phyloP scores from a whole-genome alignment of 2,888 invertebrate genomes.

The Latrodectus hesperus region DNA sequence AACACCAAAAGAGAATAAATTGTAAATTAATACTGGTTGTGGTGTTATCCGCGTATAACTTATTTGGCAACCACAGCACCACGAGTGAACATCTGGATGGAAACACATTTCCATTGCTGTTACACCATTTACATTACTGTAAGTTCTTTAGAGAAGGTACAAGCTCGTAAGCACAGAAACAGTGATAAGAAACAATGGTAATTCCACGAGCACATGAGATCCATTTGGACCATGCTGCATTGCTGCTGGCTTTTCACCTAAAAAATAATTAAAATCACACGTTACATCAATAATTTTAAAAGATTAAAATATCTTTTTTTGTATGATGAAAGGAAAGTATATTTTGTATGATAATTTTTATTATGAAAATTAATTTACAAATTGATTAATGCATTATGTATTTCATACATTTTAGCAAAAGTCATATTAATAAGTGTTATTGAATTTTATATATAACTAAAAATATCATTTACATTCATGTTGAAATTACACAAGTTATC shows the following conservation, averaged over 20 bases:
- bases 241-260: constrained; percentile 63
- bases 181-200: not conserved
- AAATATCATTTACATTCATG: too few species aligned
- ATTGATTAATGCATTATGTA: too few species aligned
- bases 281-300: too few species aligned
- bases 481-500: too few species aligned
- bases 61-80: constrained; percentile 6
- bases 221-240: constrained; percentile 63
- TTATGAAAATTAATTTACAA: too few species aligned
- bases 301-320: too few species aligned
- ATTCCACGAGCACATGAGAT: not conserved
- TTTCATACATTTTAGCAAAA: too few species aligned
- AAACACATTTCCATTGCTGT: not conserved
- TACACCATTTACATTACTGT: not conserved
- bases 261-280: not conserved
- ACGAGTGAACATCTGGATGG: not conserved
- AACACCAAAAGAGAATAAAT: constrained; percentile 9
- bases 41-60: not conserved
- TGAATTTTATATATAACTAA: too few species aligned
- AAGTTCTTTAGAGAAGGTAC: constrained; percentile 7
- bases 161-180: constrained; percentile 15
- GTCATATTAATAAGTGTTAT: too few species aligned
- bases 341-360: too few species aligned
- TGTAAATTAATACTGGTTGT: constrained; percentile 31
- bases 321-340: too few species aligned